Conservation (phyloP, 2,888 invertebrate genomes). For the Andrena dorsata region DNA sequence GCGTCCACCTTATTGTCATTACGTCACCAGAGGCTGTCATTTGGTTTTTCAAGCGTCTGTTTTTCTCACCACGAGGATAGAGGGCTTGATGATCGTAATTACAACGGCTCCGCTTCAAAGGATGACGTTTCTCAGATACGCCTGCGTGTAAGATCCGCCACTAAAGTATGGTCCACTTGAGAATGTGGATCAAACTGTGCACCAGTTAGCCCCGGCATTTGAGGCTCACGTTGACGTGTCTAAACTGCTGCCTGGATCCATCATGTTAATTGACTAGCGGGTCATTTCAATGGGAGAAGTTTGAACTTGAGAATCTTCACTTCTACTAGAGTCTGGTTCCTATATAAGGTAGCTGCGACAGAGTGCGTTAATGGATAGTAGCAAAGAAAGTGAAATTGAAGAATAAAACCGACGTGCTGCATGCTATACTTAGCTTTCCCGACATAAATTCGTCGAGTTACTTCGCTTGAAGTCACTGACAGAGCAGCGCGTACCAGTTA, state of each 20-base stretch:
- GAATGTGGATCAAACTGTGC: slow-evolving; percentile 1
- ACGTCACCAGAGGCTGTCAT: slow-evolving; percentile 76
- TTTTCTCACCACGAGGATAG: slow-evolving; percentile 70
- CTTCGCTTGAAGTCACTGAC: neutral
- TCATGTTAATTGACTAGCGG: too few relatives aligned
- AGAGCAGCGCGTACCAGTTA: slow-evolving; percentile 12
- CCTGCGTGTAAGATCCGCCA: neutral
- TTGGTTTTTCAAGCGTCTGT: slow-evolving; percentile 74
- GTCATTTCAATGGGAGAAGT: neutral
- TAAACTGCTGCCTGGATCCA: too few relatives aligned
- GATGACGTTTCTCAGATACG: slow-evolving; percentile 56
- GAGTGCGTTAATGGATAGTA: neutral
- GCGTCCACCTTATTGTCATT: slow-evolving; percentile 74
- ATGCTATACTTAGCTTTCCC: neutral
- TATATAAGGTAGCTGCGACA: too few relatives aligned
- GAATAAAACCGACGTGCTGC: neutral
- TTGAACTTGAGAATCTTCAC: neutral
- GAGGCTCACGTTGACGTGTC: neutral
- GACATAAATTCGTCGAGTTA: neutral
- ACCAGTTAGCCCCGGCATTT: neutral
- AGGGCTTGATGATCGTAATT: slow-evolving; percentile 69
- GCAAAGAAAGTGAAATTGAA: slow-evolving; percentile 22
- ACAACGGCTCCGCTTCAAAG: slow-evolving; percentile 52
- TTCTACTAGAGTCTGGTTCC: neutral
- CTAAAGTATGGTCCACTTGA: neutral